Conservation (phyloP, 2,888 invertebrate genomes). For the Brachyopa scutellaris region DNA sequence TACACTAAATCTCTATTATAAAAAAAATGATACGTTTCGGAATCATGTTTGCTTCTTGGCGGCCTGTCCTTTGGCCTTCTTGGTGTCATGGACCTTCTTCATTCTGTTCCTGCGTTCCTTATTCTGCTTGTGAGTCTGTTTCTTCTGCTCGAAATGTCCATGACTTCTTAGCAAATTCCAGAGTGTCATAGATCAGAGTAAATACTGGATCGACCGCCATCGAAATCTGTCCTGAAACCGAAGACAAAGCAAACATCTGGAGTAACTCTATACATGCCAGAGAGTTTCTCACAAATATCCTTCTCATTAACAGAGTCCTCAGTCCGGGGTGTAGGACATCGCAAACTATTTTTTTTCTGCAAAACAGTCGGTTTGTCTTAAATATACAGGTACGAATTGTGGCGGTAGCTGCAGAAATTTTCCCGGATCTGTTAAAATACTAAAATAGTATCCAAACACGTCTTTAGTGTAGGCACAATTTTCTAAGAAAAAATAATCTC, state of each 20-base stretch:
- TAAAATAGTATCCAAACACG: slow-evolving; percentile 81
- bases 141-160: slow-evolving; percentile 95
- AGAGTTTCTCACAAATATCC: slow-evolving; percentile 97
- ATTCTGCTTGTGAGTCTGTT: slow-evolving; percentile 98
- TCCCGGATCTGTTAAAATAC: slow-evolving; percentile 78
- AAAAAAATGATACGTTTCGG: slow-evolving; percentile 48
- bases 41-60: slow-evolving; percentile 89
- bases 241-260: slow-evolving; percentile 98
- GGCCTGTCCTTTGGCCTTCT: slow-evolving; percentile 97
- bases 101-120: slow-evolving; percentile 99
- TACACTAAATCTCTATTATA: slow-evolving; percentile 38
- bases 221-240: slow-evolving; percentile 98
- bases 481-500: slow-evolving; percentile 76
- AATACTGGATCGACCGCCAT: slow-evolving; percentile 99
- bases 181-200: slow-evolving; percentile 97
- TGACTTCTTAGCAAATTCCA: slow-evolving; percentile 99
- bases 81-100: slow-evolving; percentile 99
- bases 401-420: slow-evolving; percentile 85
- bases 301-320: slow-evolving; percentile 96
- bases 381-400: slow-evolving; percentile 99
- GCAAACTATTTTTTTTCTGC: slow-evolving; percentile 99
- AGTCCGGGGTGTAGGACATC: slow-evolving; percentile 99
- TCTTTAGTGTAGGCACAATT: slow-evolving; percentile 79
- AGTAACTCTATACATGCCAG: slow-evolving; percentile 98
- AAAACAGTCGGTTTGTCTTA: slow-evolving; percentile 99